Conservation (phyloP, 2,113 vertebrate genomes). For the Carassius carassius region DNA sequence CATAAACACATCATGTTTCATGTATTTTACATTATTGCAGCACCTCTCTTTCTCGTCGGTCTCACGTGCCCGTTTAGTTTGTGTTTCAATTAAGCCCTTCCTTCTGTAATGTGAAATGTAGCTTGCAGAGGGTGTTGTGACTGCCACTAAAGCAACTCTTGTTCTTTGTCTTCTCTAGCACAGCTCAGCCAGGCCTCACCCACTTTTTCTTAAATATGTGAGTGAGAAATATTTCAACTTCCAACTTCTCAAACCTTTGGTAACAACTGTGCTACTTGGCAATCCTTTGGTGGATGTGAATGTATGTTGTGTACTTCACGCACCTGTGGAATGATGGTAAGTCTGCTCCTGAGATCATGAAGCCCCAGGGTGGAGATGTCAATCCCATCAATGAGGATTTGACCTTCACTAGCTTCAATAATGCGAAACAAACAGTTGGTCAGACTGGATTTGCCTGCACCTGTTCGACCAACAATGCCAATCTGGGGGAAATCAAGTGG, state of each 20-base stretch:
- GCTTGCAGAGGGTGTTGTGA: no score
- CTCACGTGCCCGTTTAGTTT: no score
- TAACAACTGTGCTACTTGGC: neutral
- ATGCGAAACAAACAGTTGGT: slow-evolving; percentile 93
- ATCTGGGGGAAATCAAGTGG: slow-evolving; percentile 67
- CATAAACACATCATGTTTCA: no score
- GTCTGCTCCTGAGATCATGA: slow-evolving; percentile 85
- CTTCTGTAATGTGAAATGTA: no score
- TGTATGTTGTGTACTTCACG: neutral
- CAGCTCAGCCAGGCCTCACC: no score
- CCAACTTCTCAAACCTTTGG: neutral
- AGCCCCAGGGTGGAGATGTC: slow-evolving; percentile 89
- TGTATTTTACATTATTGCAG: no score
- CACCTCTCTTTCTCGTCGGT: no score
- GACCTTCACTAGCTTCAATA: slow-evolving; percentile 87
- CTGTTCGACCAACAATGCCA: slow-evolving; percentile 92
- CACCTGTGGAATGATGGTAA: slow-evolving; percentile 98
- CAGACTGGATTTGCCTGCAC: slow-evolving; percentile 95
- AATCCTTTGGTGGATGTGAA: neutral
- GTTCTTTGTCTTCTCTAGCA: no score
- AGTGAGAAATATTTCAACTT: no score
- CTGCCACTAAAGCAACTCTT: no score
- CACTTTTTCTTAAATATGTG: no score
- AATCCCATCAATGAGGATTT: slow-evolving; percentile 82
- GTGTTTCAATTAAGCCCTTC: no score